Base-by-base conservation (phyloP, 2,888 invertebrate genomes). In the Ormia ochracea region DNA sequence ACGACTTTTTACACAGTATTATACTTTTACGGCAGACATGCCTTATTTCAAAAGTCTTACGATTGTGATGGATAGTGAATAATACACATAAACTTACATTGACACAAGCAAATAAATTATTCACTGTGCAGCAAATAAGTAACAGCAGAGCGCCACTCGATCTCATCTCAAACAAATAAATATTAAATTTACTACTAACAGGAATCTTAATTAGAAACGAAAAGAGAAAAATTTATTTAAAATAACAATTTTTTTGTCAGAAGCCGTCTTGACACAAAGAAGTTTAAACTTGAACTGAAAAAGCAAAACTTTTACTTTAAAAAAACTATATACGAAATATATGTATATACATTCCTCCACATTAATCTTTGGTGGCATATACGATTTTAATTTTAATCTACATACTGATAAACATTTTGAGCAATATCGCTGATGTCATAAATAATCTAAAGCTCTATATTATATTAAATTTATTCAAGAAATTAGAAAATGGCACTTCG, bases 11-110 rank as follows among this genome's bases (percentile, higher is more conserved):
- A n/a, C n/a, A n/a, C n/a, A n/a, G n/a, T n/a, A n/a, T n/a, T n/a
- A n/a, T n/a, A n/a, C n/a, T n/a, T n/a, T n/a, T n/a, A n/a, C n/a
- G n/a, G n/a, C n/a, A n/a, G n/a, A n/a, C n/a, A n/a, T n/a, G n/a
- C n/a, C n/a, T n/a, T n/a, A n/a, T n/a, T n/a, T n/a, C n/a, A n/a
- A n/a, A n/a, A n/a, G n/a, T n/a, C n/a, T n/a, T n/a, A n/a, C n/a
- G n/a, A n/a, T n/a, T n/a, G n/a, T n/a, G n/a, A n/a, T n/a, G n/a
- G n/a, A n/a, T n/a, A n/a, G n/a, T n/a, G n/a, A n/a, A n/a, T n/a
- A n/a, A n/a, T n/a, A n/a, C n/a, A 3, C 23, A 19, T n/a, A 14
- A 72, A 80, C 80, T 80, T 63, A 80, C 80, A 73, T 76, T 76
- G 52, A 66, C 52, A 65, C 75, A 75, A 43, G 43, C 59, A 38